Base-by-base conservation (phyloP, 2,797 vertebrate genomes). In the Propithecus deckenii region DNA sequence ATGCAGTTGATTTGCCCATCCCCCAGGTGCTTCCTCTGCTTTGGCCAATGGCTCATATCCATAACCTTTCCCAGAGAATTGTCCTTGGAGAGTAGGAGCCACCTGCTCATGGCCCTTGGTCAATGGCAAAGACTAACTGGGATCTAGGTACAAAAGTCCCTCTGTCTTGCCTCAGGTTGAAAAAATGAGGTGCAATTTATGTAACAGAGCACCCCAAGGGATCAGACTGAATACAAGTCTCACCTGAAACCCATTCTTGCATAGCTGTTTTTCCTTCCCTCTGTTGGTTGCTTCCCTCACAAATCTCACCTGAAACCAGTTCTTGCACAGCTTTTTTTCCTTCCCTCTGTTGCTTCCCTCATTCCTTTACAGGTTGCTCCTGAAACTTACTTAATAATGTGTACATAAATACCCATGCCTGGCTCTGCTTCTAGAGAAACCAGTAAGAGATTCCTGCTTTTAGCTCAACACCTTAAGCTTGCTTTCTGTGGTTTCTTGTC, bases 1-100 rank as follows among this genome's bases (percentile, higher is more conserved):
- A 4, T 46, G 18, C 0, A 50, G 17, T 13, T 28, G 28, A 32
- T 38, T 14, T 11, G 5, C 5, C 63, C 2, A 0, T 18, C 25
- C 50, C n/a, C 43, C 13, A 30, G n/a, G 22, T 7, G 12, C 22
- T 48, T 30, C 4, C 10, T 7, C 15, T 86, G 32, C 55, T 89
- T 35, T 79, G 48, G 12, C 13, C 55, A 55, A 7, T n/a, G 48
- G n/a, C 25, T 90, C 25, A 22, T 0, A n/a, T 38, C 13, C 38
- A 65, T 38, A 72, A 35, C 7, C 15, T 50, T 52, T 38, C 72
- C 32, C 1, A 8, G 4, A 71, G 23, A 59, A n/a, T 38, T 55
- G 22, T 6, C 32, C 14, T 17, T 10, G 28, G 25, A 46, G 18
- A 92, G 32, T 20, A 2, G 20, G 75, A 59, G 9, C 18, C 32